Percentiles rank a stretch among this genome's conserved stretches.
These are phyloP conservation scores for Sipha maydis DNA, from an alignment of 2,888 invertebrate genomes.

Conservation along the genomic window DNA sequence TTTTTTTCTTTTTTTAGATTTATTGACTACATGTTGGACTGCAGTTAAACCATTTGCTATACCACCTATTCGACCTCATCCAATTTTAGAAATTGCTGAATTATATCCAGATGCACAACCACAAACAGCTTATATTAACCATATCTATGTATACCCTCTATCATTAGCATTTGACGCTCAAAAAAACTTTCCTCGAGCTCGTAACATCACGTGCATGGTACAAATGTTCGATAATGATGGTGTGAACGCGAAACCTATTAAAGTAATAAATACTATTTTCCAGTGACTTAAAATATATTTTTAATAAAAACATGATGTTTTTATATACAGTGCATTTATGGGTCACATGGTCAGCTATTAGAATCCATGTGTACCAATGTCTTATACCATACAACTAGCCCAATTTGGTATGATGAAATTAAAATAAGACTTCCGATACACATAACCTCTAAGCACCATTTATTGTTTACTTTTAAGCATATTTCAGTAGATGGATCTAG, in stretches of 20 bases:
- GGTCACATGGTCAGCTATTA: conserved; percentile 72
- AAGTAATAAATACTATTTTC: conserved; percentile 70
- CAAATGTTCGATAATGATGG: conserved; percentile 87
- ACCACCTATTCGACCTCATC: conserved; percentile 76
- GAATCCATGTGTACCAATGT: conserved; percentile 77
- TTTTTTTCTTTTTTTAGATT: conserved; percentile 73
- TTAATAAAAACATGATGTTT: neutral
- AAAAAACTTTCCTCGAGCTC: conserved; percentile 88
- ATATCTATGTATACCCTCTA: conserved; percentile 91
- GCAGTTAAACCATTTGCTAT: conserved; percentile 87
- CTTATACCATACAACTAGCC: conserved; percentile 88
- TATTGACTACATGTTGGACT: conserved; percentile 82
- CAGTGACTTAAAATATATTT: conserved; percentile 64
- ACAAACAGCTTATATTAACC: conserved; percentile 85
- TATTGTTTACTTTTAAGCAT: conserved; percentile 95
- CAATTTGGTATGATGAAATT: conserved; percentile 92
- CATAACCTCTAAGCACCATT: conserved; percentile 85
- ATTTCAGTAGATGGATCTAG: conserved; percentile 90
- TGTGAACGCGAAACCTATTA: conserved; percentile 77
- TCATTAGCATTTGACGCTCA: conserved; percentile 89
- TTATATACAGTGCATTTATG: conserved; percentile 76
- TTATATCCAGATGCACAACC: conserved; percentile 82
- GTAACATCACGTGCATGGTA: conserved; percentile 92
- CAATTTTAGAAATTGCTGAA: conserved; percentile 87
- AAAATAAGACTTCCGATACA: conserved; percentile 90